Percentiles rank a stretch among this genome's conserved stretches.
phyloP scores from a whole-genome alignment of 1,140 invertebrate genomes.

The Brachionus rotundiformis region DNA sequence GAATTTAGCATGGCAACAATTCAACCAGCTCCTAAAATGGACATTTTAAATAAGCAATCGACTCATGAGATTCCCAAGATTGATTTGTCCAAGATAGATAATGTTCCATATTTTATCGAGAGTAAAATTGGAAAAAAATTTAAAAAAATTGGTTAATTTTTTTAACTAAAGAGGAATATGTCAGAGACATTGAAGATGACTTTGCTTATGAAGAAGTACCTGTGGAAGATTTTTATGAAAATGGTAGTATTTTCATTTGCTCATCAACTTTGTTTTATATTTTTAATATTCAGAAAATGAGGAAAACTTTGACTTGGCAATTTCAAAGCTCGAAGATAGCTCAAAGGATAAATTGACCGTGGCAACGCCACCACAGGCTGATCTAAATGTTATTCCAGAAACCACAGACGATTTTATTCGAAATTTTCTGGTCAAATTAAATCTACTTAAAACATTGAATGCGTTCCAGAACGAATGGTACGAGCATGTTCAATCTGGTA shows the following conservation, averaged over 20 bases:
- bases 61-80: slow-evolving; percentile 28
- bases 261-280: no score
- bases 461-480: slow-evolving; percentile 65
- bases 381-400: slow-evolving; percentile 32
- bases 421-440: slow-evolving; percentile 63
- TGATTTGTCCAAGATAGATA: slow-evolving; percentile 37
- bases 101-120: slow-evolving; percentile 50
- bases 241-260: slow-evolving; percentile 56
- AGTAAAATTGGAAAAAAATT: background rate
- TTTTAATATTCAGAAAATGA: slow-evolving; percentile 46
- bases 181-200: slow-evolving; percentile 57
- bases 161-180: slow-evolving; percentile 52
- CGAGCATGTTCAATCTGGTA: slow-evolving; percentile 35
- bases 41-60: slow-evolving; percentile 1
- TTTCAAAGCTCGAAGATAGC: slow-evolving; percentile 38
- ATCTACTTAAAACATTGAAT: slow-evolving; percentile 61
- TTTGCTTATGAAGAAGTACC: slow-evolving; percentile 60
- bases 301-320: slow-evolving; percentile 32
- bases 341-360: slow-evolving; percentile 43
- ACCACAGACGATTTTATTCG: slow-evolving; percentile 63
- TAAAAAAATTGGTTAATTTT: background rate
- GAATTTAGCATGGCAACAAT: background rate
- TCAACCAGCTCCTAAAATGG: slow-evolving; percentile 8
- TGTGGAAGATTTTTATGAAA: slow-evolving; percentile 58
- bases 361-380: background rate